Percentiles rank a stretch among this genome's conserved stretches.
Conservation (phyloP, 2,888 invertebrate species). For the Muscina levida region DNA sequence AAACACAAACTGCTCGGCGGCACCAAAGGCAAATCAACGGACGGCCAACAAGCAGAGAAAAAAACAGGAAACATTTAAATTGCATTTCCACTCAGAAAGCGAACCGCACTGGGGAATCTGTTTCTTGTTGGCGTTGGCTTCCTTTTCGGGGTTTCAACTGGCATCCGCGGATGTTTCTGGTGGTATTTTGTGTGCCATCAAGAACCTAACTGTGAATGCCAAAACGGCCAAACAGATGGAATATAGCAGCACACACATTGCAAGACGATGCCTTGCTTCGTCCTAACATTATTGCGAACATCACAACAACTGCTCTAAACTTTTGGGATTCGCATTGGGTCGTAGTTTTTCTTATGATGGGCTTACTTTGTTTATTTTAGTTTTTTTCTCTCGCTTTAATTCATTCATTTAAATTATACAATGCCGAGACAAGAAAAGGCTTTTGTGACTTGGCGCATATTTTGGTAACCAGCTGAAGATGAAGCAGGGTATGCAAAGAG, state of each 20-base stretch:
- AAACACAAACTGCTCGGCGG: constrained; percentile 8
- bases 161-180: not conserved
- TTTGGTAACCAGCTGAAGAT: no score
- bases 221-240: constrained; percentile 17
- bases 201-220: constrained; percentile 18
- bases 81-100: constrained; percentile 48
- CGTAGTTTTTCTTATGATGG: no score
- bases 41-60: not conserved
- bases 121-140: constrained; percentile 2
- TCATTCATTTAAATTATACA: constrained; percentile 49
- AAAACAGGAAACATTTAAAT: constrained; percentile 52
- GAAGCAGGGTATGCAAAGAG: not conserved
- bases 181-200: constrained; percentile 35
- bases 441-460: not conserved
- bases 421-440: constrained; percentile 32
- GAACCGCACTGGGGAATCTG: constrained; percentile 43
- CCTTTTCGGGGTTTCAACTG: not conserved
- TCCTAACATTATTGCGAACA: not conserved
- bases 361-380: constrained; percentile 30
- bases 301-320: constrained; percentile 4
- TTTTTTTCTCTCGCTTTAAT: constrained; percentile 20
- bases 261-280: constrained; percentile 1
- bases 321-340: constrained; percentile 16
- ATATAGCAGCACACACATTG: not conserved
- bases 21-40: not conserved